These are phyloP conservation scores for Drosophila subquinaria DNA, from an alignment of 2,888 invertebrate genomes.

Conservation along the genomic window DNA sequence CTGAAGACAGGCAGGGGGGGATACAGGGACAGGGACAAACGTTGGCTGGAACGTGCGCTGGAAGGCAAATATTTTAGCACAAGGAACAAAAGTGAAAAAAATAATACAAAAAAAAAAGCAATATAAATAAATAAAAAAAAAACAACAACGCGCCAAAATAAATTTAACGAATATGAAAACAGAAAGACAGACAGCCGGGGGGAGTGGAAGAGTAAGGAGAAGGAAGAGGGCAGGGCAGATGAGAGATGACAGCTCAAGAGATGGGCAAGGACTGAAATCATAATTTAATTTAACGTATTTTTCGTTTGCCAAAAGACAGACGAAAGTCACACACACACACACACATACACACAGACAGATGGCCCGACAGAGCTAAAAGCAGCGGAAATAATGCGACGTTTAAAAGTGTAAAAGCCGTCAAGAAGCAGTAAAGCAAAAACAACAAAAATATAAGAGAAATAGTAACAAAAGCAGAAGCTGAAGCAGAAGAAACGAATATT, in stretches of 20 bases:
- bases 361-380: conserved; percentile 57
- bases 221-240: not conserved
- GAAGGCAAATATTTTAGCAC: conserved; percentile 68
- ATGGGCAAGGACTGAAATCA: conserved; percentile 66
- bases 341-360: conserved; percentile 42
- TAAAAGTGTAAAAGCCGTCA: conserved; percentile 80
- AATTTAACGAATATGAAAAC: conserved; percentile 72
- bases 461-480: conserved; percentile 23
- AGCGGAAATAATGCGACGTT: conserved; percentile 79
- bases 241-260: conserved; percentile 16
- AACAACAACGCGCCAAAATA: conserved; percentile 58
- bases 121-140: conserved; percentile 31
- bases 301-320: conserved; percentile 73
- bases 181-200: conserved; percentile 20
- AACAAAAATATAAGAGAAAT: conserved; percentile 9
- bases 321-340: conserved; percentile 56
- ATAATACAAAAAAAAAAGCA: conserved; percentile 23
- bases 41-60: conserved; percentile 56
- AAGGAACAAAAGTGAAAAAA: conserved; percentile 61
- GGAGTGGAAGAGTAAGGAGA: not conserved
- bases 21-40: not conserved
- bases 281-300: conserved; percentile 81
- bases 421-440: conserved; percentile 46
- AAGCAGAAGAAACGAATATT: conserved; percentile 7
- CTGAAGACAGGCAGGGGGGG: not conserved